Conservation (phyloP, 2,113 vertebrate species). For the Xiphorhynchus elegans region DNA sequence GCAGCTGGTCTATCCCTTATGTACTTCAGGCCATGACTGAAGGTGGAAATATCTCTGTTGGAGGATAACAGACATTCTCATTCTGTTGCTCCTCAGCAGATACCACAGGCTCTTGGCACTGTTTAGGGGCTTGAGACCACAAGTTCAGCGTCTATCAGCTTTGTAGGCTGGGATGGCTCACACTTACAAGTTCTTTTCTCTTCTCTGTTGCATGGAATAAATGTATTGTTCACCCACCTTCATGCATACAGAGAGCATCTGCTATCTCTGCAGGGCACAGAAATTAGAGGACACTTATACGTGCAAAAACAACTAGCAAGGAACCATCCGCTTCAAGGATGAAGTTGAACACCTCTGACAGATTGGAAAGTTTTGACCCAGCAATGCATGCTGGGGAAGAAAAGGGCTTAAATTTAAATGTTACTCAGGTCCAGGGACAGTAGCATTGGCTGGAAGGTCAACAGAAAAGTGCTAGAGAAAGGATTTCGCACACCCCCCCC, state of each 20-base stretch:
- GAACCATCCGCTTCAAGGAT: neutral
- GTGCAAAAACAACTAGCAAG: neutral
- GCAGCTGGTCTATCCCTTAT: neutral
- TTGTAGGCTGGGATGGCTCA: neutral
- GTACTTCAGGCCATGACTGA: rapidly evolving
- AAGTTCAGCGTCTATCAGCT: neutral
- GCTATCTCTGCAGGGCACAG: neutral
- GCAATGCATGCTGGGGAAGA: neutral
- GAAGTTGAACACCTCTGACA: neutral
- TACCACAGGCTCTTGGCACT: rapidly evolving
- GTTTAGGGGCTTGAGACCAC: too few relatives aligned
- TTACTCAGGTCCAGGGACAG: neutral
- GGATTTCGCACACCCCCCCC: neutral
- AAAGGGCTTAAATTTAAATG: neutral
- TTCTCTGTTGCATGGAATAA: neutral
- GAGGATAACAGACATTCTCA: neutral
- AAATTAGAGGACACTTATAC: neutral
- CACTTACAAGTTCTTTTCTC: neutral
- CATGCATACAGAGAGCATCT: neutral
- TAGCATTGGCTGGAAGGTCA: neutral
- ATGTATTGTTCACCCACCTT: neutral
- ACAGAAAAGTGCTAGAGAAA: neutral
- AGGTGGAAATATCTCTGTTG: neutral
- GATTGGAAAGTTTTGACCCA: neutral
- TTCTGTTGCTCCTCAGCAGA: neutral